Conservation (phyloP, 2,888 invertebrate genomes). For the Pyrochroa serraticornis region DNA sequence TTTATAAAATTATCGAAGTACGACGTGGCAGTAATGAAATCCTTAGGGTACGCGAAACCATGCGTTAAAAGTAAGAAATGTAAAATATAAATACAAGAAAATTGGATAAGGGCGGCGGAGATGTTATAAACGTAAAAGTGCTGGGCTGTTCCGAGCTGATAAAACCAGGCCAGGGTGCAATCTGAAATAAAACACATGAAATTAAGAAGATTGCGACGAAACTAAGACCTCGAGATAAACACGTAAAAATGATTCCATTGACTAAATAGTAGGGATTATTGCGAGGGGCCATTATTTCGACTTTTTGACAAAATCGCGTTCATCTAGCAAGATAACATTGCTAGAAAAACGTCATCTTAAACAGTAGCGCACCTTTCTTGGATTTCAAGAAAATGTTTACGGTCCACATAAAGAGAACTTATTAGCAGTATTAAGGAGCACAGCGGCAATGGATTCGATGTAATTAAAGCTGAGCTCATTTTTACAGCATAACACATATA, state of each 20-base stretch:
- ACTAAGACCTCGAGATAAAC: background rate
- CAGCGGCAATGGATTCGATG: background rate
- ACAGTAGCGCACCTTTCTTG: background rate
- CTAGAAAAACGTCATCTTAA: background rate
- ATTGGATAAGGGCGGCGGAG: constrained; percentile 9
- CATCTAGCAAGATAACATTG: background rate
- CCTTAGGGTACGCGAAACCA: background rate
- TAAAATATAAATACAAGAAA: constrained; percentile 14
- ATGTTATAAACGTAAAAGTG: constrained; percentile 12
- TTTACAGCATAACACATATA: constrained; percentile 1
- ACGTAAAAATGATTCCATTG: background rate
- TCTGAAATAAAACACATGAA: constrained; percentile 11
- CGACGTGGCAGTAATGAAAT: background rate
- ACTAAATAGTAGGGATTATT: background rate
- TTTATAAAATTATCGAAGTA: constrained; percentile 6
- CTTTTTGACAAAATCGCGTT: too few species aligned
- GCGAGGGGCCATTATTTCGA: too few species aligned
- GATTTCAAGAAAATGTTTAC: background rate
- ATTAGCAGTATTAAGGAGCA: too few species aligned
- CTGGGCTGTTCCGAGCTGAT: constrained; percentile 12
- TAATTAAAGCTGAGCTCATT: background rate
- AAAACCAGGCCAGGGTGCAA: constrained; percentile 3
- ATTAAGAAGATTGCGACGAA: constrained; percentile 15
- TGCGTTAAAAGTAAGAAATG: constrained; percentile 9
- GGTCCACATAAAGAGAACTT: too few species aligned